A percentile compares a stretch with the other conserved stretches of the same genome.
Conservation (phyloP, 1,140 invertebrate genomes). For the Antheraea pernyi region DNA sequence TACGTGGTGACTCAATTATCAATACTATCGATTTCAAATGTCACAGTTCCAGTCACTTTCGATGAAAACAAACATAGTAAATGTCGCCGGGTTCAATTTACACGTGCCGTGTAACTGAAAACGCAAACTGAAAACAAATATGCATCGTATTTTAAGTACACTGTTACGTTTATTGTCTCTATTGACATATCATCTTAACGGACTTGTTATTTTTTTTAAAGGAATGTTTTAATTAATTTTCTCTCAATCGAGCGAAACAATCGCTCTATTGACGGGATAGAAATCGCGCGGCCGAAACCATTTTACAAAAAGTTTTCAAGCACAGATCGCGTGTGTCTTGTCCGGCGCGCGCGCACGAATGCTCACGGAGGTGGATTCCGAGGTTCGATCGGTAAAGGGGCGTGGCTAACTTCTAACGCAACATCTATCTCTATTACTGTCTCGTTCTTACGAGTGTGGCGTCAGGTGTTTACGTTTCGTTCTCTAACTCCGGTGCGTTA, state of each 20-base stretch:
- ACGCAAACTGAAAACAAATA: constrained; percentile 44
- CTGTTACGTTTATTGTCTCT: constrained; percentile 39
- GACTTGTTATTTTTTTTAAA: constrained; percentile 16
- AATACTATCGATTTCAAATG: constrained; percentile 57
- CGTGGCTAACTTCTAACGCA: constrained; percentile 71
- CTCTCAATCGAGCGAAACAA: background rate
- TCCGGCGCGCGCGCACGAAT: constrained; percentile 73
- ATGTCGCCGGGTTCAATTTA: constrained; percentile 39
- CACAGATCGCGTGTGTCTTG: constrained; percentile 44
- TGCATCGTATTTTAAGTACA: constrained; percentile 23
- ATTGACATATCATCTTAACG: constrained; percentile 30
- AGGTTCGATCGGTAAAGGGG: constrained; percentile 48
- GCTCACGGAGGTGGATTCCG: constrained; percentile 61
- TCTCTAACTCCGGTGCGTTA: constrained; percentile 62
- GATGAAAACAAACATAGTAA: constrained; percentile 40
- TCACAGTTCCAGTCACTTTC: constrained; percentile 65
- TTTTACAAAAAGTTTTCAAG: constrained; percentile 28
- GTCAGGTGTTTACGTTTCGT: constrained; percentile 29
- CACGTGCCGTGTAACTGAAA: constrained; percentile 53
- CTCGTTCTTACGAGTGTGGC: constrained; percentile 31
- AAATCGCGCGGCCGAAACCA: constrained; percentile 49
- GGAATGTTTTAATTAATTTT: background rate
- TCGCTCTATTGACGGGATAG: constrained; percentile 14
- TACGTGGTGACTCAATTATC: constrained; percentile 38
- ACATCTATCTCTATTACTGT: constrained; percentile 53